A percentile compares a stretch with the other conserved stretches of the same genome.
Conservation (phyloP, 2,888 invertebrate genomes). For the Gastracanthus pulcherrimus region DNA sequence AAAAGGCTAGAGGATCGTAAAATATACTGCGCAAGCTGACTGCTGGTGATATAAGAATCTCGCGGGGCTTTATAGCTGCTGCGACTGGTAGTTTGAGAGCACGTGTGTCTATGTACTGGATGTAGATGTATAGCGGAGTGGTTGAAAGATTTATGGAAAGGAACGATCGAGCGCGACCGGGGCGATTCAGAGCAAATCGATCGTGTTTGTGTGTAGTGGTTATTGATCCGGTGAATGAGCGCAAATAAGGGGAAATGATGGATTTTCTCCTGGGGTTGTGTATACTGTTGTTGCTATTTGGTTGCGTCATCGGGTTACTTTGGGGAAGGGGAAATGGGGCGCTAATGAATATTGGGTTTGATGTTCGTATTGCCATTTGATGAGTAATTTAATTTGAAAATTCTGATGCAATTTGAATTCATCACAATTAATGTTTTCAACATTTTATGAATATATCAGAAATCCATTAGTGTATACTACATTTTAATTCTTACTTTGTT, state of each 20-base stretch:
- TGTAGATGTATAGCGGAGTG: too few relatives aligned
- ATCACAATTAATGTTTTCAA: neutral
- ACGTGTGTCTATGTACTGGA: too few relatives aligned
- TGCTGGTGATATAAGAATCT: too few relatives aligned
- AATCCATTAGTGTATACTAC: too few relatives aligned
- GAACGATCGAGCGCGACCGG: neutral
- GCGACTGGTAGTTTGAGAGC: too few relatives aligned
- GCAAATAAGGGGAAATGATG: neutral
- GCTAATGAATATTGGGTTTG: neutral
- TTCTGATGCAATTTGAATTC: neutral
- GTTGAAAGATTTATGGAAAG: conserved; percentile 8
- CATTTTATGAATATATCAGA: neutral
- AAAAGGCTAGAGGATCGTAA: too few relatives aligned
- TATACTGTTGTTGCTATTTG: neutral
- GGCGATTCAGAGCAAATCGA: conserved; percentile 31
- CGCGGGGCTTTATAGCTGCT: too few relatives aligned
- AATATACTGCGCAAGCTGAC: too few relatives aligned
- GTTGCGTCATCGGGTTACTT: neutral
- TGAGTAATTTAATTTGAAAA: neutral
- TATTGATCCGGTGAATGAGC: neutral
- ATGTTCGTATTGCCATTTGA: neutral
- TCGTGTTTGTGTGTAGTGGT: neutral
- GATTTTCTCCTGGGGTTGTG: neutral
- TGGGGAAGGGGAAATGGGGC: neutral
- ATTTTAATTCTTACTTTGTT: too few relatives aligned